A percentile compares a stretch with the other conserved stretches of the same genome.
phyloP scores from a whole-genome alignment of 2,888 invertebrate genomes.

The Chydorus sphaericus region DNA sequence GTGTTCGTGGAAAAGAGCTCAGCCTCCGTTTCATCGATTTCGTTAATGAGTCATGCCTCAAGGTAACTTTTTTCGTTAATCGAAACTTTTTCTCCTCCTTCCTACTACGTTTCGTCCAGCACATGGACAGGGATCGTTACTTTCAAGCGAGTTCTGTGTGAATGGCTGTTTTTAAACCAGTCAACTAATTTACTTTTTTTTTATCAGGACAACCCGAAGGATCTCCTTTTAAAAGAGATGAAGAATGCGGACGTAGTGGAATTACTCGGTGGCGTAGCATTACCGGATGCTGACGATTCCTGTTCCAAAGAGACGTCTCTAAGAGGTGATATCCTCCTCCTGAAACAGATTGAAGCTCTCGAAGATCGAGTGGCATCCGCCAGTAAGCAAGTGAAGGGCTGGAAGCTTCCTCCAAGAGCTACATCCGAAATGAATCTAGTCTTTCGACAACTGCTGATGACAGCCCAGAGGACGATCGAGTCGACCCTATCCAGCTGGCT shows the following conservation, averaged over 20 bases:
- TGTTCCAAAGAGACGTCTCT: conserved; percentile 54
- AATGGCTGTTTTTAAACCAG: too few species aligned
- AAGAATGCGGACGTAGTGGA: background rate
- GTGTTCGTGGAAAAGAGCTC: conserved; percentile 77
- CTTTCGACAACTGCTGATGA: too few species aligned
- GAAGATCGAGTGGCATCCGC: too few species aligned
- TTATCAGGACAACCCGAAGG: conserved; percentile 8
- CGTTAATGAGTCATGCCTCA: conserved; percentile 40
- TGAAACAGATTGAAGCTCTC: too few species aligned
- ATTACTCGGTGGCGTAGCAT: conserved; percentile 1
- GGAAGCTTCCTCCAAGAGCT: too few species aligned
- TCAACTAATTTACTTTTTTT: background rate
- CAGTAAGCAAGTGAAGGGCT: too few species aligned
- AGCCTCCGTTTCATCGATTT: conserved; percentile 51
- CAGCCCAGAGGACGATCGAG: conserved; percentile 22
- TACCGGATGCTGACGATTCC: conserved; percentile 4
- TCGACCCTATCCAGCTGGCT: conserved; percentile 42
- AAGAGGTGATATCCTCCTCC: too few species aligned
- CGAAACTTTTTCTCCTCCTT: background rate
- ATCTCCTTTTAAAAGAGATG: background rate
- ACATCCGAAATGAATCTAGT: too few species aligned
- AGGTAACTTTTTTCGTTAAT: conserved; percentile 24
- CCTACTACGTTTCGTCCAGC: background rate
- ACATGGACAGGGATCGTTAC: conserved; percentile 10
- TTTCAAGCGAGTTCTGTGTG: conserved; percentile 7